A percentile compares a stretch with the other conserved stretches of the same genome.
Evolutionary conservation across 2,797 vertebrate species (phyloP).

Genomic region (Mus minutoides): DNA sequence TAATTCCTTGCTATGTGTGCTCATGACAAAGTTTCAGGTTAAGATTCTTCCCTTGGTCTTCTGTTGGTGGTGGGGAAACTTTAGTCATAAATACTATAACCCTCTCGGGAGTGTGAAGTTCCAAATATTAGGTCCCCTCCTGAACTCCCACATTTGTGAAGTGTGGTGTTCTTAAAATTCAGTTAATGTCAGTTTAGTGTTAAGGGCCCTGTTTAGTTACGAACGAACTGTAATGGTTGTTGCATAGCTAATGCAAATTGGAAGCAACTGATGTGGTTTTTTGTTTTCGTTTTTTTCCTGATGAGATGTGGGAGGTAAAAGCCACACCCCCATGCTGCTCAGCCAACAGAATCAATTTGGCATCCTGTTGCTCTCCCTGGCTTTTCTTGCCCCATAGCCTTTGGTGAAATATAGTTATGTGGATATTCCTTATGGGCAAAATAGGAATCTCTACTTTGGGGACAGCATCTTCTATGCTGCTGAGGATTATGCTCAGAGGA

Average conservation of each 20-base stretch:
- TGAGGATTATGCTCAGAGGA: not conserved
- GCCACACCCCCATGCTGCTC: not conserved
- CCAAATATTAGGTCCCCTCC: not conserved
- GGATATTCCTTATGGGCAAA: not conserved
- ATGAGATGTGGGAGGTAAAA: not conserved
- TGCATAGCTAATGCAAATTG: not conserved
- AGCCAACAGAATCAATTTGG: not conserved
- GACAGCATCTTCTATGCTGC: not conserved
- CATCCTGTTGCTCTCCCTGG: not conserved
- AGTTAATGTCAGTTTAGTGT: not conserved
- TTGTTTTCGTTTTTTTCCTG: not conserved
- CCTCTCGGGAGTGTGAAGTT: not conserved
- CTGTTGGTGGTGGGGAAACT: not conserved
- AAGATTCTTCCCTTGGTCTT: not conserved
- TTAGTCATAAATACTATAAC: not conserved
- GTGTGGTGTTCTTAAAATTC: not conserved
- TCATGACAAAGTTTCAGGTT: not conserved
- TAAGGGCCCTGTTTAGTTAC: not conserved
- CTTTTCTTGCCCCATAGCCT: not conserved
- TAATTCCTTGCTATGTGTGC: not conserved
- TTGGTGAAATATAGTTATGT: not conserved
- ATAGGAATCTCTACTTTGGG: slow-evolving; percentile 3
- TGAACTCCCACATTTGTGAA: slow-evolving; percentile 37
- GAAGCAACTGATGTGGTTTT: not conserved
- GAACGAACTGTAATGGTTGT: not conserved